Evolutionary conservation across 2,113 vertebrate genomes (phyloP).

Genomic region (Pelecanoides urinatrix): DNA sequence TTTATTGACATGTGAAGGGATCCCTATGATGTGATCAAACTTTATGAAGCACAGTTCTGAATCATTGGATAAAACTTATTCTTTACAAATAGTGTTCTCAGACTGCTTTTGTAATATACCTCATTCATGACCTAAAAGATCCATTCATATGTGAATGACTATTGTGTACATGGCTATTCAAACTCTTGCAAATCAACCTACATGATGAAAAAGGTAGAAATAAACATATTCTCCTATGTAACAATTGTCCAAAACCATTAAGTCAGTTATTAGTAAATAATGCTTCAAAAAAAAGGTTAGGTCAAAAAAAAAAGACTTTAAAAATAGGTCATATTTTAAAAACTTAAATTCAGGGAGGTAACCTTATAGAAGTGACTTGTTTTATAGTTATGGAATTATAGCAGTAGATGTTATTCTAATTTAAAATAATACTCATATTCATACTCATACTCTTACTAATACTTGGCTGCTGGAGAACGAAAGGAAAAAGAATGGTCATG

Average conservation of each 20-base stretch:
- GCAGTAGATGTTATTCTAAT: not conserved
- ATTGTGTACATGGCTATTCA: not conserved
- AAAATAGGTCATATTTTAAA: not conserved
- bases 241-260: conserved; percentile 22
- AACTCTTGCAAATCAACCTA: not conserved
- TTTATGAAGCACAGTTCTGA: not conserved
- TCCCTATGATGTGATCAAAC: not conserved
- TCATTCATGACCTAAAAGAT: not conserved
- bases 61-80: not conserved
- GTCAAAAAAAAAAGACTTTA: no score
- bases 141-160: not conserved
- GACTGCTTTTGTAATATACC: not conserved
- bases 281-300: conserved; percentile 32
- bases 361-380: not conserved
- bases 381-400: conserved; percentile 18
- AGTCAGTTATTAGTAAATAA: conserved; percentile 33
- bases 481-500: not conserved
- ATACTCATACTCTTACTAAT: not conserved
- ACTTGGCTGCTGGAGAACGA: not conserved
- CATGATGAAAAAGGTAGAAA: not conserved
- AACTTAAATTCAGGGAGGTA: not conserved
- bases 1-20: not conserved
- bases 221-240: not conserved
- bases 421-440: not conserved
- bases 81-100: not conserved